phyloP scores from a whole-genome alignment of 2,113 vertebrate species.

The Desmodus rotundus region DNA sequence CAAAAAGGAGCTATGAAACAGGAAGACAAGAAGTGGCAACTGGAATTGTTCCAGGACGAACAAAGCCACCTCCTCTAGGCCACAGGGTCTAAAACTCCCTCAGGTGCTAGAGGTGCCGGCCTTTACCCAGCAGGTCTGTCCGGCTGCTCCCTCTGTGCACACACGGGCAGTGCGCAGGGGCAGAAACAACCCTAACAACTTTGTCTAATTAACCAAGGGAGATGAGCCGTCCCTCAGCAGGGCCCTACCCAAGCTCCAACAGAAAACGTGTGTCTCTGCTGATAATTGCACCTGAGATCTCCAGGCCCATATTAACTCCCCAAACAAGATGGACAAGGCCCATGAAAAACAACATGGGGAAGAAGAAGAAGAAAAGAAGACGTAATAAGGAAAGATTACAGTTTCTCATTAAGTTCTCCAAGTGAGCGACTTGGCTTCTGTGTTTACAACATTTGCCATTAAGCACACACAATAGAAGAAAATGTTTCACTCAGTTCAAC shows the following conservation, averaged over 20 bases:
- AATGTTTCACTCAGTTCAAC: not conserved
- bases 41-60: not conserved
- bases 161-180: not conserved
- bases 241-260: not conserved
- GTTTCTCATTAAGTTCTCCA: not conserved
- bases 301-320: not conserved
- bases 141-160: not conserved
- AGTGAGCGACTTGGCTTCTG: accelerated
- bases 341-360: not conserved
- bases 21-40: not conserved
- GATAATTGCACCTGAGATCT: conserved; percentile 9
- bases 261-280: conserved; percentile 31
- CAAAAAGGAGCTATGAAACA: not conserved
- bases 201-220: conserved; percentile 55
- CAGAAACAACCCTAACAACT: not conserved
- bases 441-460: not conserved
- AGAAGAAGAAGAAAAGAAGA: not conserved
- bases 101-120: not conserved
- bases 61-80: not conserved
- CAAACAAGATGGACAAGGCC: not conserved
- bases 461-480: not conserved
- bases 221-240: not conserved
- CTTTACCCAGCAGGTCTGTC: not conserved
- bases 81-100: accelerated
- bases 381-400: not conserved